Conservation (phyloP, 2,113 vertebrate genomes). For the Neodon shergylaensis region DNA sequence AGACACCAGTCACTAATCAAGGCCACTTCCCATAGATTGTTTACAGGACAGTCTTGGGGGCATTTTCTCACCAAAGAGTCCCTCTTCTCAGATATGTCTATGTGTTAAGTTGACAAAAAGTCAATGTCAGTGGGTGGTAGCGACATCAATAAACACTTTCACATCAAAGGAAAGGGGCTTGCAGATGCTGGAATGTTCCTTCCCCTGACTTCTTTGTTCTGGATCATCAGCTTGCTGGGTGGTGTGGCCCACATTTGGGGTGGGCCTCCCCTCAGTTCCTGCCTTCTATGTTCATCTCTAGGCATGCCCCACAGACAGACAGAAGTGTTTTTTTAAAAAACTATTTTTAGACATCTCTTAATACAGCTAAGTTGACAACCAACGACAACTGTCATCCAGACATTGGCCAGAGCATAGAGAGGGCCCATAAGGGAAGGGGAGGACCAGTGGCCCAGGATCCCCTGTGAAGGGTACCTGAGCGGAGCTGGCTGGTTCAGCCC, state of each 20-base stretch:
- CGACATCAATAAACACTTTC: not conserved
- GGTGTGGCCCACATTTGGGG: not conserved
- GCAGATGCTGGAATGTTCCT: too few relatives aligned
- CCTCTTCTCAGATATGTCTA: not conserved
- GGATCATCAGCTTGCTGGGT: not conserved
- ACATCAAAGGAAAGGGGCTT: not conserved
- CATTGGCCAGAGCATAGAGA: rapidly evolving
- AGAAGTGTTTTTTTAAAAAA: not conserved
- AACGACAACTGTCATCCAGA: not conserved
- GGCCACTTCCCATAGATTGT: not conserved
- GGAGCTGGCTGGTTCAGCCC: not conserved
- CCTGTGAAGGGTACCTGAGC: not conserved
- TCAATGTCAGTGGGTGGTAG: not conserved
- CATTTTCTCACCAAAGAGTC: not conserved
- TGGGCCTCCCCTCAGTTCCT: not conserved
- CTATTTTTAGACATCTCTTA: too few relatives aligned
- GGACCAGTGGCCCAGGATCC: too few relatives aligned
- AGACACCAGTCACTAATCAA: not conserved
- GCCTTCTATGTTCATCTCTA: not conserved
- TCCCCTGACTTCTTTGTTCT: not conserved
- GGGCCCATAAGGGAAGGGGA: not conserved
- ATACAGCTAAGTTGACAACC: not conserved
- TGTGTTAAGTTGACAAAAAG: not conserved
- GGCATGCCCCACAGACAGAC: not conserved
- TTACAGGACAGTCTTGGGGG: not conserved